phyloP scores from a whole-genome alignment of 2,113 vertebrate species.

The Grammomys dolichurus region DNA sequence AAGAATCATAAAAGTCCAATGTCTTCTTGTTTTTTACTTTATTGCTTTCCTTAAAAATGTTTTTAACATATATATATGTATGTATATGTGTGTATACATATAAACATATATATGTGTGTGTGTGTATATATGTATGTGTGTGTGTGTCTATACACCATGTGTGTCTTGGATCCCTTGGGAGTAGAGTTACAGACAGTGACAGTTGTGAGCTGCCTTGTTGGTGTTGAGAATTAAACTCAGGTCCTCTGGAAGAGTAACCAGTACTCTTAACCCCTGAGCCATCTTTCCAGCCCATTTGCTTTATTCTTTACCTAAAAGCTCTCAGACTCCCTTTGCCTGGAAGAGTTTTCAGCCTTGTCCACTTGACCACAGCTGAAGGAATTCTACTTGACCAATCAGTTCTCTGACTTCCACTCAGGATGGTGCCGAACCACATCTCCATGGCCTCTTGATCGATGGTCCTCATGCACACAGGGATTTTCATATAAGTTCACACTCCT shows the following conservation, averaged over 20 bases:
- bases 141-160: background rate
- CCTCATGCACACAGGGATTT: background rate
- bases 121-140: too few relatives aligned
- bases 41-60: background rate
- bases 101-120: too few relatives aligned
- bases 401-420: rapidly evolving
- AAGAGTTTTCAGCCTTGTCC: background rate
- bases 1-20: conserved; percentile 28
- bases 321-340: background rate
- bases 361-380: background rate
- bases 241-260: background rate
- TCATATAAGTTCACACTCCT: background rate
- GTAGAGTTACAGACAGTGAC: background rate
- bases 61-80: background rate
- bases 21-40: conserved; percentile 8
- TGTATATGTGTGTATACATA: too few relatives aligned
- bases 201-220: background rate
- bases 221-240: background rate
- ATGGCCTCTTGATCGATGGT: background rate
- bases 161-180: too few relatives aligned
- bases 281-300: background rate
- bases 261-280: background rate
- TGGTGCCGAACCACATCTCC: background rate
- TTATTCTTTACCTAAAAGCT: background rate
- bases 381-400: background rate